Conservation (phyloP, 2,113 vertebrate species). For the Albula glossodonta region DNA sequence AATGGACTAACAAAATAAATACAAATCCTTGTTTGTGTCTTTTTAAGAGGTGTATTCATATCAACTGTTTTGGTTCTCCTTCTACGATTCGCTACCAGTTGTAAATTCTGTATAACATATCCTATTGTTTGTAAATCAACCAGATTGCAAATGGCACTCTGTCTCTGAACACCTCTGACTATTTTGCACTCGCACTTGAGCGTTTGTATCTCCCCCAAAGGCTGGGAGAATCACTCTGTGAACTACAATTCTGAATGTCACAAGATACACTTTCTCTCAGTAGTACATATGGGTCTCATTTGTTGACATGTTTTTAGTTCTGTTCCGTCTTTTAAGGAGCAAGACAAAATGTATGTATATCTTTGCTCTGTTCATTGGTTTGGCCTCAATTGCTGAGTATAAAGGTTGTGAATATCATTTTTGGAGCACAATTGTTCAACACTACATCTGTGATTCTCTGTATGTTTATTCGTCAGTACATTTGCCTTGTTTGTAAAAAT, state of each 20-base stretch:
- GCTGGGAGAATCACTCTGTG: constrained; percentile 44
- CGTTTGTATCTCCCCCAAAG: constrained; percentile 42
- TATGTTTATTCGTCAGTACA: not conserved
- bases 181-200: constrained; percentile 52
- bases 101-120: constrained; percentile 55
- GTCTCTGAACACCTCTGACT: constrained; percentile 46
- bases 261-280: not conserved
- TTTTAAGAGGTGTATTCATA: constrained; percentile 48
- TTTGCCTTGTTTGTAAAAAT: constrained; percentile 19
- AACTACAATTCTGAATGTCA: constrained; percentile 49
- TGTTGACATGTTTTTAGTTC: not conserved
- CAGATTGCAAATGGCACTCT: constrained; percentile 47
- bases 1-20: constrained; percentile 41
- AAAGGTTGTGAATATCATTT: constrained; percentile 18
- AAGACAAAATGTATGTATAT: constrained; percentile 15
- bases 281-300: not conserved
- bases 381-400: constrained; percentile 4
- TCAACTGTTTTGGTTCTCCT: constrained; percentile 45
- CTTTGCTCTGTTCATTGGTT: constrained; percentile 21
- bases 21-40: constrained; percentile 44
- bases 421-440: constrained; percentile 23
- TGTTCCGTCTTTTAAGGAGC: not conserved
- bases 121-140: constrained; percentile 43
- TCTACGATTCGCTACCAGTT: constrained; percentile 49
- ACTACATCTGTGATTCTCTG: constrained; percentile 4